Conservation (phyloP, 2,797 vertebrate species). For the Cercopithecus hamlyni region DNA sequence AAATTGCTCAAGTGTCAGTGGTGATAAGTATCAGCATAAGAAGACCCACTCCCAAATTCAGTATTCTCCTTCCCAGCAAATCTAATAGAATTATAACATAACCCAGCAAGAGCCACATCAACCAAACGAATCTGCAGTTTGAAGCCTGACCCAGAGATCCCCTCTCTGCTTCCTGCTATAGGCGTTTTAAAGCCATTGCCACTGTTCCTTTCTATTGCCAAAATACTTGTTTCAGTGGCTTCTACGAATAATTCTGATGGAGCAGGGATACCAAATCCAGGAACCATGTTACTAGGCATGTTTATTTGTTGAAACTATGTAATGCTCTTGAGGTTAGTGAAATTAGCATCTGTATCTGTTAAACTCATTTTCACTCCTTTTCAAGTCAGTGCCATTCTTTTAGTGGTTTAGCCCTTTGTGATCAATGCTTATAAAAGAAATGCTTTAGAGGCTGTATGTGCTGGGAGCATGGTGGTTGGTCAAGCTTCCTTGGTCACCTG, state of each 20-base stretch:
- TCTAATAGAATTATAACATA: neutral
- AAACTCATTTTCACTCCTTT: neutral
- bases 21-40: neutral
- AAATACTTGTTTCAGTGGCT: neutral
- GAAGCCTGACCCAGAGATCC: neutral
- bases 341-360: neutral
- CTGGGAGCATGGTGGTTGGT: neutral
- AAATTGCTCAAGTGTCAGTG: conserved; percentile 30
- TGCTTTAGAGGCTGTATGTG: neutral
- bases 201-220: neutral
- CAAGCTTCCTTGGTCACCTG: neutral
- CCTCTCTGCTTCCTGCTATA: neutral
- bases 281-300: neutral
- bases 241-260: neutral
- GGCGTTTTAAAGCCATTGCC: neutral
- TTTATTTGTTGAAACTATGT: conserved; percentile 15
- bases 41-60: neutral
- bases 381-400: neutral
- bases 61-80: neutral
- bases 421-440: neutral
- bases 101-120: neutral
- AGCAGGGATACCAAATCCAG: neutral
- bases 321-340: neutral
- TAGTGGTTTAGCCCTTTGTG: neutral
- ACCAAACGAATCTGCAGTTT: neutral